Evolutionary conservation across 2,888 invertebrate species (phyloP), one percentile per base, ranked within the genome.

Genomic region (Limnephilus auricula): DNA sequence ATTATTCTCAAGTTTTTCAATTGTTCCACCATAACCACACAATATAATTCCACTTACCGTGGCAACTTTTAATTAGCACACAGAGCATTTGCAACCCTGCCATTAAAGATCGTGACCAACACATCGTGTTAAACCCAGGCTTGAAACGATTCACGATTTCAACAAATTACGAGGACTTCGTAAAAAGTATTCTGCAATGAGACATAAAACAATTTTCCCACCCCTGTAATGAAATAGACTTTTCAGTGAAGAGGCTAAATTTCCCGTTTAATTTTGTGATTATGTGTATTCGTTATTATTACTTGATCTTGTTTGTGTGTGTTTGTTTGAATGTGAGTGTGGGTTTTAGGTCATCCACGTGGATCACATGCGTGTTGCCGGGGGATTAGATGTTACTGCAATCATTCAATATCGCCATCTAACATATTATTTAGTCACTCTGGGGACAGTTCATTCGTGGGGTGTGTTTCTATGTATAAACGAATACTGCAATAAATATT

Each of bases 331-430:
- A 31, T 12, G 32, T 79, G 4, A 25, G 78, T 30, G 45, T 84
- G 45, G 40, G 91, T 91, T 89, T 91, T 89, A 91, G 91, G 89
- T 91, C 89, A 89, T 91, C 89, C 89, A 40, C 89, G 89, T 79
- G 91, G 85, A 89, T 89, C 83, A 40, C 65, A 91, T 91, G 84
- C 85, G 89, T 79, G 89, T 34, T 83, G 50, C 13, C 65, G 34
- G 78, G 37, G 78, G 87, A 88, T 88, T 78, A 88, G 65, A 78
- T 13, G 40, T 9, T 18, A 12, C 79, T 40, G 78, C 87, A 88
- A 88, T 88, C 79, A 88, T 88, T 78, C 87, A 88, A 88, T 88
- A 88, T 79, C 32, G 78, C 37, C 87, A 88, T 88, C 79, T 79
- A 88, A 88, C 79, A 31, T 78, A 79, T 87, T 85, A 85, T 50